Evolutionary conservation across 2,797 vertebrate species (phyloP).

Genomic region (Helarctos malayanus): DNA sequence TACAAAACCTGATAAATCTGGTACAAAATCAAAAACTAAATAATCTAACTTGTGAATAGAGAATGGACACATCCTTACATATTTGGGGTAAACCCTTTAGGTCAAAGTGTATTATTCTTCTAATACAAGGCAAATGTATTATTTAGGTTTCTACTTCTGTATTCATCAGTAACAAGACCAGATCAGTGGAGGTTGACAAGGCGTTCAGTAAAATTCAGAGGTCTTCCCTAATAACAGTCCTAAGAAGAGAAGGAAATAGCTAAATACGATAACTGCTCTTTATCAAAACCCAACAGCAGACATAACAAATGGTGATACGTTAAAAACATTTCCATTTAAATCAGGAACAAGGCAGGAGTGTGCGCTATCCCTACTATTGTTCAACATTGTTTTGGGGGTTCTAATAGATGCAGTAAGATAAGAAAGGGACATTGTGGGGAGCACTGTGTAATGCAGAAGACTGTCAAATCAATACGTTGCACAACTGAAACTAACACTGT

Average conservation of each 20-base stretch:
- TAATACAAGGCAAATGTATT: background rate
- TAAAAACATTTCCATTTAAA: background rate
- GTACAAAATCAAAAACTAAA: background rate
- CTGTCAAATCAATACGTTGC: background rate
- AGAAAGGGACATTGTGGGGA: background rate
- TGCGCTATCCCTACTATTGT: background rate
- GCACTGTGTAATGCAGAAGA: background rate
- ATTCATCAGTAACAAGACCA: conserved; percentile 11
- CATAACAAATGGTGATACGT: background rate
- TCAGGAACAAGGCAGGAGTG: background rate
- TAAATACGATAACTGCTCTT: background rate
- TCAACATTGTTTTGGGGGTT: background rate
- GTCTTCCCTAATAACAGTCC: background rate
- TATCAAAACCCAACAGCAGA: conserved; percentile 13
- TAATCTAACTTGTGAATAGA: background rate
- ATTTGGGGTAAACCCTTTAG: background rate
- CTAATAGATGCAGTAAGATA: background rate
- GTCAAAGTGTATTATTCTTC: background rate
- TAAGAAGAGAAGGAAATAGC: background rate
- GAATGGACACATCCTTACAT: background rate
- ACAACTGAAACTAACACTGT: background rate
- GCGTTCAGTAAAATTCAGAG: background rate
- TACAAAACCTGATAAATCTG: background rate
- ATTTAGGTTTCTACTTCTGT: background rate
- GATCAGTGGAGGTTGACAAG: background rate